A percentile compares a stretch with the other conserved stretches of the same genome.
phyloP scores from a whole-genome alignment of 2,888 invertebrate genomes.

The Limulus polyphemus region DNA sequence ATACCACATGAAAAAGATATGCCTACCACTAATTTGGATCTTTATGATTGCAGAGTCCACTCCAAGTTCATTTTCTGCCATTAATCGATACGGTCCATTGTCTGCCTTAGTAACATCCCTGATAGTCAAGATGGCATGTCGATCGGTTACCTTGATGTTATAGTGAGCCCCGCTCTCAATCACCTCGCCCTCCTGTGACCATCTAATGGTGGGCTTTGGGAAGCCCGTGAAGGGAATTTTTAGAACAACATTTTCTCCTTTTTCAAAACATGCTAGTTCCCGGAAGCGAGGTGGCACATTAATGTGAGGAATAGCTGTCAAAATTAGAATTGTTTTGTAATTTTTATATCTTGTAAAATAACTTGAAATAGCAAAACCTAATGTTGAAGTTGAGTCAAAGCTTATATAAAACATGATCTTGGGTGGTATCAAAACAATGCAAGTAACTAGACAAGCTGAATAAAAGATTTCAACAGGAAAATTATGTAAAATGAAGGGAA shows the following conservation, averaged over 20 bases:
- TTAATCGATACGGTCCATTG: constrained; percentile 87
- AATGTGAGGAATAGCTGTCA: constrained; percentile 89
- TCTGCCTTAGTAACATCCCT: constrained; percentile 85
- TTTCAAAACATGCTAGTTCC: constrained; percentile 93
- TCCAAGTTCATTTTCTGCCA: constrained; percentile 92
- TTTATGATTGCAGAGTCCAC: constrained; percentile 87
- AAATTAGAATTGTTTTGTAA: neutral
- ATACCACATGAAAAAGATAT: too few relatives aligned
- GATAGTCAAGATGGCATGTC: constrained; percentile 90
- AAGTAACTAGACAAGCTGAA: too few relatives aligned
- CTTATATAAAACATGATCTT: too few relatives aligned
- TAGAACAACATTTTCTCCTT: constrained; percentile 89
- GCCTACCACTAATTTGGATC: constrained; percentile 56
- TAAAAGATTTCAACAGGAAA: too few relatives aligned
- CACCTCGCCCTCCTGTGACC: constrained; percentile 86
- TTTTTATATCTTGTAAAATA: neutral
- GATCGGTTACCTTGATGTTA: constrained; percentile 67
- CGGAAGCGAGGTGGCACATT: constrained; percentile 96
- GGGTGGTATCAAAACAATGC: too few relatives aligned
- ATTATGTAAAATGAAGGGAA: too few relatives aligned
- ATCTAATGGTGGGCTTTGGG: constrained; percentile 84
- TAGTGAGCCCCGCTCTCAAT: constrained; percentile 86
- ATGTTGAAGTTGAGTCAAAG: too few relatives aligned
- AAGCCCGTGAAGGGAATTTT: constrained; percentile 98
- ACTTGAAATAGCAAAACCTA: too few relatives aligned